Conservation (phyloP, 2,113 vertebrate species). For the Gyps fulvus region DNA sequence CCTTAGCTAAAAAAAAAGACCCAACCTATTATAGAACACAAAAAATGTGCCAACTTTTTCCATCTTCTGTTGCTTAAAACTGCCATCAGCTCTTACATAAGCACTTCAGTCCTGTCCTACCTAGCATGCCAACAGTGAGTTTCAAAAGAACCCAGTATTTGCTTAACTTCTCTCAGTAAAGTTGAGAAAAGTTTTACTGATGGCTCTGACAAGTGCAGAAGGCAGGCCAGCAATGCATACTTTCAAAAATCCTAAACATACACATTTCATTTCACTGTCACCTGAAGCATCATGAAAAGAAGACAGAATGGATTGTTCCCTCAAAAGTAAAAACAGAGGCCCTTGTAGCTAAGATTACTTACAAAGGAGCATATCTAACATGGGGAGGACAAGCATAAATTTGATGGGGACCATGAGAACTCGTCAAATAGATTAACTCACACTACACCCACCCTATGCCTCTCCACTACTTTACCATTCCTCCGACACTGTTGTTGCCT, state of each 20-base stretch:
- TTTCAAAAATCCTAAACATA: neutral
- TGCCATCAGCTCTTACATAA: neutral
- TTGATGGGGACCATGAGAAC: neutral
- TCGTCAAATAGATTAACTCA: neutral
- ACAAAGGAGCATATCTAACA: neutral
- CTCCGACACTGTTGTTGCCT: neutral
- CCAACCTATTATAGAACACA: neutral
- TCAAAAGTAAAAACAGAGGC: neutral
- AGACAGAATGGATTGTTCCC: neutral
- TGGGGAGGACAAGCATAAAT: neutral
- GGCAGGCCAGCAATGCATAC: neutral
- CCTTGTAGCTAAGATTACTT: neutral
- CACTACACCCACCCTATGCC: neutral
- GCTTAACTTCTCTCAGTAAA: neutral
- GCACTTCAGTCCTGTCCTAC: neutral
- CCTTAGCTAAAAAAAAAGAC: neutral
- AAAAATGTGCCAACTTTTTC: neutral
- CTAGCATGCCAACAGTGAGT: neutral
- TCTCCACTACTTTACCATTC: neutral
- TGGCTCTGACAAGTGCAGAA: neutral
- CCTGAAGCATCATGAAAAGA: neutral
- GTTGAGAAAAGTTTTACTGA: neutral
- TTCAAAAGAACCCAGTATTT: neutral
- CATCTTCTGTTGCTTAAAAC: neutral
- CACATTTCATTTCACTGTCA: neutral